phyloP scores from a whole-genome alignment of 2,113 vertebrate genomes.

The Dromiciops gliroides region DNA sequence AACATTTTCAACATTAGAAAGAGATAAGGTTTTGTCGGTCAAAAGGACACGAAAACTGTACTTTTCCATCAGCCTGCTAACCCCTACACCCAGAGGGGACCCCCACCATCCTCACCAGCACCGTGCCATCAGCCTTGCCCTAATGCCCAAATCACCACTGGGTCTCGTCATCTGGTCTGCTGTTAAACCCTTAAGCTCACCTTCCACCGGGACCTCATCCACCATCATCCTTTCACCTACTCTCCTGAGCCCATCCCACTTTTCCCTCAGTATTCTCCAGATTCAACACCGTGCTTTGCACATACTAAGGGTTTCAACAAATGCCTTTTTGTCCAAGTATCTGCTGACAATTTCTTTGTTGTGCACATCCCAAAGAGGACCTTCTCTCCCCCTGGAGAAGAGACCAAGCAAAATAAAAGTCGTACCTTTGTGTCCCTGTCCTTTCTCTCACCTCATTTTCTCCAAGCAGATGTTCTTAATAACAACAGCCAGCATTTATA shows the following conservation, averaged over 20 bases:
- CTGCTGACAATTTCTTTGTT: not conserved
- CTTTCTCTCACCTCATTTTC: not conserved
- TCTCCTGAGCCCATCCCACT: not conserved
- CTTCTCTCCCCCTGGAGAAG: not conserved
- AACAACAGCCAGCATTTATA: not conserved
- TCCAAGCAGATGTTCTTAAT: not conserved
- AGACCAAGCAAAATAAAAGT: not conserved
- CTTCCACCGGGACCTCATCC: too few species aligned
- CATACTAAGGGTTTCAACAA: not conserved
- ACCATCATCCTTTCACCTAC: too few species aligned
- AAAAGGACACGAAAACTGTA: not conserved
- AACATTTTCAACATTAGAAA: too few species aligned
- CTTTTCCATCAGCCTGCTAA: not conserved
- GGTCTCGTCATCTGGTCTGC: not conserved
- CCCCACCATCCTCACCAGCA: not conserved
- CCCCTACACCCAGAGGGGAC: too few species aligned
- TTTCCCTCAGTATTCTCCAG: not conserved
- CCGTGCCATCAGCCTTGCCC: too few species aligned
- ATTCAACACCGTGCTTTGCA: too few species aligned
- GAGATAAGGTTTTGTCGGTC: too few species aligned
- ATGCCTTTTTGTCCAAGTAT: not conserved
- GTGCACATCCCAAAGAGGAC: not conserved
- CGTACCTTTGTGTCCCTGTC: not conserved
- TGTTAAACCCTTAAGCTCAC: not conserved
- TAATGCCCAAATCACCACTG: not conserved